Percentiles rank a stretch among this genome's conserved stretches.
phyloP scores from a whole-genome alignment of 1,140 invertebrate species.

The Bemisia tabaci region DNA sequence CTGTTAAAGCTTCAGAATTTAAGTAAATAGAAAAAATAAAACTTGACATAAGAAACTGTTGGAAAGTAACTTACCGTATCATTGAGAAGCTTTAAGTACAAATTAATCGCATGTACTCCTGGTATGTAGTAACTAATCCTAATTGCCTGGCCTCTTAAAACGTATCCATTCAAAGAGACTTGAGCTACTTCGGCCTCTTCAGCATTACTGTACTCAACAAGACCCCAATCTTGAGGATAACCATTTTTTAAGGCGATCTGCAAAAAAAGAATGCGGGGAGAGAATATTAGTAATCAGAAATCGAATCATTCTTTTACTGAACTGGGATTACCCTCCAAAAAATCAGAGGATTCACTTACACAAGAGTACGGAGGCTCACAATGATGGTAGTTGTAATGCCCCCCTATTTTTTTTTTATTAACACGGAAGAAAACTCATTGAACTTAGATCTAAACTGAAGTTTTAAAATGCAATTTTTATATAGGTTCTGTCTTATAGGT shows the following conservation, averaged over 20 bases:
- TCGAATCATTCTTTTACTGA: background rate
- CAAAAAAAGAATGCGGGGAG: slow-evolving; percentile 15
- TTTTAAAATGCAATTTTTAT: too few relatives aligned
- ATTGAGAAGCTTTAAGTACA: slow-evolving; percentile 38
- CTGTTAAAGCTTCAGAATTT: too few relatives aligned
- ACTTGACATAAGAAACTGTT: too few relatives aligned
- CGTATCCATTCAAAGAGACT: slow-evolving; percentile 30
- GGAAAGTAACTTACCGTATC: slow-evolving; percentile 31
- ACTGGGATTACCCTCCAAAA: background rate
- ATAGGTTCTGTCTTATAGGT: too few relatives aligned
- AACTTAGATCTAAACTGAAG: too few relatives aligned
- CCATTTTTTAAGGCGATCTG: slow-evolving; percentile 43
- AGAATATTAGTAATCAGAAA: background rate
- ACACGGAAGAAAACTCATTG: too few relatives aligned
- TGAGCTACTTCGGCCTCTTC: slow-evolving; percentile 39
- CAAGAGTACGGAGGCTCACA: too few relatives aligned
- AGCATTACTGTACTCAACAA: slow-evolving; percentile 37
- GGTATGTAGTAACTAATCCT: slow-evolving; percentile 42
- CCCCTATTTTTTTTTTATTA: too few relatives aligned
- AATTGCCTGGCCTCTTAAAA: slow-evolving; percentile 33
- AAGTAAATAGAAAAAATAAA: too few relatives aligned
- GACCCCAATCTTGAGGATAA: slow-evolving; percentile 40
- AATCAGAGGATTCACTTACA: too few relatives aligned
- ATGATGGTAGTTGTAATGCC: too few relatives aligned
- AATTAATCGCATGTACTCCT: slow-evolving; percentile 39